Base-by-base conservation (phyloP, 2,888 invertebrate genomes). In the Chymomyza caudatula region DNA sequence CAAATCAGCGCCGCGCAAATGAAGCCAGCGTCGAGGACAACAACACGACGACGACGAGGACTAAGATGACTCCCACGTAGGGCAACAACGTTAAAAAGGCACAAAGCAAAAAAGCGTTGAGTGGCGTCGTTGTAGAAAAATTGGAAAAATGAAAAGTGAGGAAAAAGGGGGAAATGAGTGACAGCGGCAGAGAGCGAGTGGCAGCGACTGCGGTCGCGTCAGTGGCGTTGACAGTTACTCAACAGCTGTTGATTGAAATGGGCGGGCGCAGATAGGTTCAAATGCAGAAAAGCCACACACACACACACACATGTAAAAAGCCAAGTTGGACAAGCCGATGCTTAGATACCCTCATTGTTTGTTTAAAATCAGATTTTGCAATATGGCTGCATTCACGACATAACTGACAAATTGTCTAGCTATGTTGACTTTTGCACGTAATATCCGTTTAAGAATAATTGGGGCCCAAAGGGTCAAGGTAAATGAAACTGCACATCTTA, bases 221-320 rank as follows among this genome's bases (percentile, higher is more conserved):
- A 29, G 15, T 17, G 17, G 5, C 55, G 37, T 4, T 19, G 17
- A 20, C 15, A 55, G 55, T 22, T 17, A 43, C 55, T 55, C 79
- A 73, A 82, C 85, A 79, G 85, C 85, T 85, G 78, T 76, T 85
- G 85, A 79, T 82, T 79, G 78, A 74, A 80, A 80, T 70, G 62
- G 47, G 53, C 57, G 57, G 65, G 65, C n/a, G 47, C 42, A 58
- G 68, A 68, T 67, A 74, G 56, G 66, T 71, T 75, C 74, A 77
- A 74, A 77, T 60, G 64, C 78, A 74, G 67, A 68, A 63, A 69
- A 61, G 55, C 67, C 63, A 63, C 54, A 25, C 59, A 57, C 63
- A 57, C 47, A 60, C 53, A 49, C 22, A 51, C 37, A 37, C 29
- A 20, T 4, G 43, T 43, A 13, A 11, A n/a, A n/a, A 11, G 15